Conservation (phyloP, 2,797 vertebrate genomes). For the Sebastes matsubarae region DNA sequence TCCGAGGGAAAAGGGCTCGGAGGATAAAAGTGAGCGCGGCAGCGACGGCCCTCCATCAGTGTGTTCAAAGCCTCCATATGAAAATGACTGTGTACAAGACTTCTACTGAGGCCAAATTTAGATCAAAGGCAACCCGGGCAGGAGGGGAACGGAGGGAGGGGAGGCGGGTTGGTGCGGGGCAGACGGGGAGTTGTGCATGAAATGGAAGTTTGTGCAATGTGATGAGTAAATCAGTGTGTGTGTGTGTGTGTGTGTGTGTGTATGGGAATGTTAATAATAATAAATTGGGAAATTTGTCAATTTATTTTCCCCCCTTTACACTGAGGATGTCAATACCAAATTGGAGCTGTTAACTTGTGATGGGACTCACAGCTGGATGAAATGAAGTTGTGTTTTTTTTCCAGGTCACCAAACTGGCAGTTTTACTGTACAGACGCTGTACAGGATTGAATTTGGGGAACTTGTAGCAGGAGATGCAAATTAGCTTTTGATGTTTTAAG, state of each 20-base stretch:
- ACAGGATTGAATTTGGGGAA: slow-evolving; percentile 37
- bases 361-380: slow-evolving; percentile 59
- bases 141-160: slow-evolving; percentile 32
- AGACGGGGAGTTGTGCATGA: slow-evolving; percentile 66
- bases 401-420: slow-evolving; percentile 52
- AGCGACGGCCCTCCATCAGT: slow-evolving; percentile 87
- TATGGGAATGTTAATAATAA: slow-evolving; percentile 69
- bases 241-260: slow-evolving; percentile 41
- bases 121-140: slow-evolving; percentile 79
- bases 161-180: slow-evolving; percentile 40
- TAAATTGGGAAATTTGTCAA: slow-evolving; percentile 70
- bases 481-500: slow-evolving; percentile 58
- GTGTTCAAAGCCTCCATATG: slow-evolving; percentile 93
- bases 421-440: slow-evolving; percentile 33
- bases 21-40: slow-evolving; percentile 91
- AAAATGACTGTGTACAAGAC: slow-evolving; percentile 81
- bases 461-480: slow-evolving; percentile 38
- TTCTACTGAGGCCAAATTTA: slow-evolving; percentile 80
- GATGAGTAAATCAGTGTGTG: slow-evolving; percentile 71
- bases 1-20: slow-evolving; percentile 85
- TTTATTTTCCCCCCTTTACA: slow-evolving; percentile 60
- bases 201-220: slow-evolving; percentile 70
- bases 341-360: slow-evolving; percentile 55
- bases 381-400: slow-evolving; percentile 61
- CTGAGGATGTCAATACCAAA: slow-evolving; percentile 57